Evolutionary conservation across 2,113 vertebrate genomes (phyloP).

Genomic region (Turdus rufiventris): DNA sequence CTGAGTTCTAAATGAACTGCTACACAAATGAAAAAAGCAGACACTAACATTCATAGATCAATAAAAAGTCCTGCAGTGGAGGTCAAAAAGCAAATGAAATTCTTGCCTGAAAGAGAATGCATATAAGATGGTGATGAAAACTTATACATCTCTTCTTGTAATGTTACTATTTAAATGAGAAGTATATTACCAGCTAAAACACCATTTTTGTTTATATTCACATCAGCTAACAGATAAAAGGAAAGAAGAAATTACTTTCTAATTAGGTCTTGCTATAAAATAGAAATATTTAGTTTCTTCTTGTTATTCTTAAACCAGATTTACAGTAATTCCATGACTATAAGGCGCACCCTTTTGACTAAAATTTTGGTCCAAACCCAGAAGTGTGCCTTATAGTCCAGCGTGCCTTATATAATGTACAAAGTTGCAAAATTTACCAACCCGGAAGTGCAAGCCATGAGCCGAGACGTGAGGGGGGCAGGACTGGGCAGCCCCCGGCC

Average conservation of each 20-base stretch:
- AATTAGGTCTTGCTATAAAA: background rate
- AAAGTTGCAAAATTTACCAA: too few species aligned
- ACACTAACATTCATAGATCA: background rate
- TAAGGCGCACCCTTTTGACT: too few species aligned
- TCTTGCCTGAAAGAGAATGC: background rate
- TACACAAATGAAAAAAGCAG: background rate
- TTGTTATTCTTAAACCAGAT: background rate
- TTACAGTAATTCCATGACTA: too few species aligned
- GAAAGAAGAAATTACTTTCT: background rate
- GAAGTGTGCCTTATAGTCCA: too few species aligned
- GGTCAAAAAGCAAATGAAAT: background rate
- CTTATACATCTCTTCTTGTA: background rate
- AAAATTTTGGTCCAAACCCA: too few species aligned
- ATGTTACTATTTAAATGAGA: background rate
- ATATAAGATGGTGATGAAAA: background rate
- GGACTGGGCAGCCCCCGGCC: too few species aligned
- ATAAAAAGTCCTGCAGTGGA: background rate
- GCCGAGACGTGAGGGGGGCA: too few species aligned
- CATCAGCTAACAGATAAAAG: background rate
- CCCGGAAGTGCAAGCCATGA: too few species aligned
- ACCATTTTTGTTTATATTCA: background rate
- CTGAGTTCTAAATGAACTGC: background rate
- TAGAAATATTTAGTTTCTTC: background rate
- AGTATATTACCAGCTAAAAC: background rate
- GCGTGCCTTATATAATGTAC: too few species aligned